Evolutionary conservation across 2,113 vertebrate genomes (phyloP), one percentile per base, ranked within the genome.

Genomic region (Anser brachyrhynchus): DNA sequence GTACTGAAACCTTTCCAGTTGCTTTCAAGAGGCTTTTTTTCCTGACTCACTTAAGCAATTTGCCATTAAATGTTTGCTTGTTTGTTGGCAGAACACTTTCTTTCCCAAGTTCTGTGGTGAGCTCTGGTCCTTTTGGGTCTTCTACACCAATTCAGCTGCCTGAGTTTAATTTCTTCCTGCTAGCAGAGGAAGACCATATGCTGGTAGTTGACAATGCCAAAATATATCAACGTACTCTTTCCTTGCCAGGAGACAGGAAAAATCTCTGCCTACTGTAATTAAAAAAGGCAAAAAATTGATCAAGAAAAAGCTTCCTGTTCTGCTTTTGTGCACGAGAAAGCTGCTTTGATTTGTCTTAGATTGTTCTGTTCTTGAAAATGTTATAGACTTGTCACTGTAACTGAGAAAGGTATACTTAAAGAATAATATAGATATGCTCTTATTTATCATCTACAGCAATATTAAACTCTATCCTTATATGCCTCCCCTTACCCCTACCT

Each of bases 111-210:
- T 92, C 51, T 0, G 0, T 65, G 54, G 59, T 58, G 76, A 92
- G 66, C 73, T 83, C 41, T 90, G 52, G 46, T 78, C 54, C 35
- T 89, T 89, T 72, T 87, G 61, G 69, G 43, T 69, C 69, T 93
- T 69, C 59, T 58, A 1, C 89, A 79, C 66, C 44, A 73, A 59
- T 94, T 73, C 90, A 92, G 64, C 88, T 94, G 84, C 82, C 70
- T 33, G 69, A 93, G 73, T 83, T 89, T 80, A 81, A 65, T 71
- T 95, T 92, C 72, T 91, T 93, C 75, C 64, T 84, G 59, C 79
- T 94, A 71, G 70, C 79, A 84, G 85, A 91, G 58, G 58, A 94
- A 73, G 81, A 83, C 82, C 79, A 77, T 96, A 95, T 96, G 85
- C 85, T 95, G 90, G 59, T 87, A 74, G 78, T 14, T 90, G 80